Evolutionary conservation across 2,797 vertebrate genomes (phyloP), one percentile per base, ranked within the genome.

Genomic region (Delichon dasypus): DNA sequence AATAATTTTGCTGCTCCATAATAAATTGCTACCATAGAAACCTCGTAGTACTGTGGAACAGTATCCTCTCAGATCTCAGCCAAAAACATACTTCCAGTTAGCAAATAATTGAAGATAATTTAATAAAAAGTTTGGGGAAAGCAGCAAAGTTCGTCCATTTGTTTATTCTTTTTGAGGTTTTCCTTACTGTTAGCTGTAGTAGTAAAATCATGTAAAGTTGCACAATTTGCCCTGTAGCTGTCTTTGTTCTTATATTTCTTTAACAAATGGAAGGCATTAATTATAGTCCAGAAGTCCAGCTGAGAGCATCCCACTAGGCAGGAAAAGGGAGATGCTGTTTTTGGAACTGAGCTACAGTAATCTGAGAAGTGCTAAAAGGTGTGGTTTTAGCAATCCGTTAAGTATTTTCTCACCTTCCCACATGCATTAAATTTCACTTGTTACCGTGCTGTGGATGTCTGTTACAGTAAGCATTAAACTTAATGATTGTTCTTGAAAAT

Each of bases 381-480:
- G 8, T 42, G 57, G 8, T 80, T 91, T 95, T 53, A 67, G 80
- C 83, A 62, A 79, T 80, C 9, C 3, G 7, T 81, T 89, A 40
- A 93, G 79, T 65, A 78, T 53, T 95, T 91, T 90, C 80, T 86
- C 73, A 86, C 80, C 84, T 93, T 94, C 89, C 18, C 77, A 55
- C 58, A 11, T 77, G 58, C 66, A 67, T 91, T 88, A 84, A 45
- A 71, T 95, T 89, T 85, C 88, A 68, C 17, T 86, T 74, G 66
- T 77, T 89, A 17, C 50, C 40, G 83, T 57, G 36, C 80, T 86
- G 60, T 17, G 45, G 53, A 45, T 64, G 18, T 40, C 51, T 82
- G 48, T 73, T 94, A 85, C 30, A 82, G 50, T 64, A 81, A 86
- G 77, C 67, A 66, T 81, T 89, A 10, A 74, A 88, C 40, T 85